Percentiles rank a stretch among this genome's conserved stretches.
Evolutionary conservation across 2,888 invertebrate species (phyloP).

Genomic region (Byasa hedistus): DNA sequence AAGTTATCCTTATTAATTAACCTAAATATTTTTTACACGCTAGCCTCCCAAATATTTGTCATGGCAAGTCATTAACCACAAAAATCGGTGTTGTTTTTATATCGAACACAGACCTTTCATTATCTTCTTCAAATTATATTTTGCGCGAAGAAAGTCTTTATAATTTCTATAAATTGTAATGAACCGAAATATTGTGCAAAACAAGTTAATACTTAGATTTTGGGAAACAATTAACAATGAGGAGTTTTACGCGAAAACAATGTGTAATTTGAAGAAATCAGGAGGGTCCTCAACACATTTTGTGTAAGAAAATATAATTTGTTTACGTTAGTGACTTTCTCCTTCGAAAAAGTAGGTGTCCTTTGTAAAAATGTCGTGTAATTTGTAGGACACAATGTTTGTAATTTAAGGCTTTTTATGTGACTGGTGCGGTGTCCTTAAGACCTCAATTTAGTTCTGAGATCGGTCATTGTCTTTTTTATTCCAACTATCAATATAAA

Average conservation of each 20-base stretch:
- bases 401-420: background rate
- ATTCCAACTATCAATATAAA: slow-evolving; percentile 2
- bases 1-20: background rate
- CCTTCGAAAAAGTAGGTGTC: background rate
- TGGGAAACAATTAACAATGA: no score
- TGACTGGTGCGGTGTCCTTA: background rate
- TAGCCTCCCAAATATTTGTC: background rate
- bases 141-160: no score
- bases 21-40: background rate
- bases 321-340: background rate
- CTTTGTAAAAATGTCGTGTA: background rate
- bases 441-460: background rate
- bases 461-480: background rate
- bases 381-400: background rate
- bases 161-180: no score
- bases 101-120: no score
- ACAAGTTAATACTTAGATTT: no score
- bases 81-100: no score
- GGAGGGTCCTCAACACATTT: background rate
- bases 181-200: no score
- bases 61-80: background rate
- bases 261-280: no score
- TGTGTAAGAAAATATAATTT: background rate
- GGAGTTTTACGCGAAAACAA: no score
- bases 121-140: no score